Evolutionary conservation across 2,888 invertebrate genomes (phyloP).

Genomic region (Hermaeophaga mercurialis): DNA sequence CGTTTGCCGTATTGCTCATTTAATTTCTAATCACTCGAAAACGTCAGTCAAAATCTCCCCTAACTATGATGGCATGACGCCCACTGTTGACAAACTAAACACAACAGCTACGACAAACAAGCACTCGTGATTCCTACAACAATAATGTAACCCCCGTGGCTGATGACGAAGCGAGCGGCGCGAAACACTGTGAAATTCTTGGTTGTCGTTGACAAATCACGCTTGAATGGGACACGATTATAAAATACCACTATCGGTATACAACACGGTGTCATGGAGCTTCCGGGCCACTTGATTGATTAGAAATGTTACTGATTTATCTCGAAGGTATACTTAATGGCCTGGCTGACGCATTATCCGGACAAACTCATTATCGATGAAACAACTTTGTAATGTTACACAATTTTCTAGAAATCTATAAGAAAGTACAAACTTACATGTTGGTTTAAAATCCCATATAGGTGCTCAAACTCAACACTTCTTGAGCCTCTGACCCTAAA

Average conservation of each 20-base stretch:
- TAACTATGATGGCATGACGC: not conserved
- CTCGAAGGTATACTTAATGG: no score
- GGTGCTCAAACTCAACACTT: no score
- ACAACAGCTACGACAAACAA: slow-evolving; percentile 6
- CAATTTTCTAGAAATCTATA: no score
- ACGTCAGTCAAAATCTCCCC: slow-evolving; percentile 6
- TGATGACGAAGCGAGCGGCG: slow-evolving; percentile 24
- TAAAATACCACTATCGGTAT: slow-evolving; percentile 41
- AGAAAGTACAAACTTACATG: no score
- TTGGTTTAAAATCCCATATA: no score
- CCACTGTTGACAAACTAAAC: slow-evolving; percentile 23
- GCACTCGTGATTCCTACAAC: slow-evolving; percentile 8
- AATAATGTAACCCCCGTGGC: slow-evolving; percentile 17
- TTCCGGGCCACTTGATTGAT: slow-evolving; percentile 46
- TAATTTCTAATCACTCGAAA: not conserved
- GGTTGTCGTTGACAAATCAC: slow-evolving; percentile 56
- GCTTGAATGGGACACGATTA: slow-evolving; percentile 48
- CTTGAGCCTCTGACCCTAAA: no score
- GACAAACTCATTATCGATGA: no score
- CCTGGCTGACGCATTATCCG: no score
- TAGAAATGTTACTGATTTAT: no score
- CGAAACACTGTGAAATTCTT: slow-evolving; percentile 51
- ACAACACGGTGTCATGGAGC: slow-evolving; percentile 46
- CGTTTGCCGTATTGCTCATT: not conserved
- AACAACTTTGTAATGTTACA: no score